A percentile compares a stretch with the other conserved stretches of the same genome.
Conservation (phyloP, 2,113 vertebrate genomes). For the Nibea coibor region DNA sequence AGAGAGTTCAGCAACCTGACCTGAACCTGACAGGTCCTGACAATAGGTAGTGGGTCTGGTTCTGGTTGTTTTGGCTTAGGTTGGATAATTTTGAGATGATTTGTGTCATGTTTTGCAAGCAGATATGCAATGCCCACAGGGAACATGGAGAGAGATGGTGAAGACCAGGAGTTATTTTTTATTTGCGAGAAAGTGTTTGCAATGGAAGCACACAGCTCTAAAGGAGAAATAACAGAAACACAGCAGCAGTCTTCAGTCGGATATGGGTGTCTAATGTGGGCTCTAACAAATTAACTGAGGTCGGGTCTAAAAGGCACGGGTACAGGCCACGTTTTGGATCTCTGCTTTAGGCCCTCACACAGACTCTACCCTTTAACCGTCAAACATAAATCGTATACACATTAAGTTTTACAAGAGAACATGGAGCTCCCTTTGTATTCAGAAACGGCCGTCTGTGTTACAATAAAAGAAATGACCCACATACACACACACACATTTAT, state of each 20-base stretch:
- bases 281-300: not conserved
- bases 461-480: not conserved
- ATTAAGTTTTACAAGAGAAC: constrained; percentile 12
- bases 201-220: not conserved
- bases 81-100: not conserved
- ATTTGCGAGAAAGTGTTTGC: not conserved
- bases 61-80: not conserved
- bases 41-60: not conserved
- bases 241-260: not conserved
- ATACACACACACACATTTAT: constrained; percentile 2
- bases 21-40: not conserved
- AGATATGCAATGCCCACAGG: not conserved
- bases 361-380: not conserved
- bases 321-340: not conserved
- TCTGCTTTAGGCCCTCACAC: not conserved
- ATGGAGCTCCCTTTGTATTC: constrained; percentile 14
- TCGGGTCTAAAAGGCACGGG: not conserved
- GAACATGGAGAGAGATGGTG: too few species aligned
- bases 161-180: not conserved
- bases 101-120: not conserved
- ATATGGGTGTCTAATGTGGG: not conserved
- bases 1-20: not conserved
- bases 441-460: not conserved
- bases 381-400: constrained; percentile 5
- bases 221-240: not conserved